These are phyloP conservation scores for Conus ventricosus DNA, from an alignment of 1,140 invertebrate species.

Conservation along the genomic window DNA sequence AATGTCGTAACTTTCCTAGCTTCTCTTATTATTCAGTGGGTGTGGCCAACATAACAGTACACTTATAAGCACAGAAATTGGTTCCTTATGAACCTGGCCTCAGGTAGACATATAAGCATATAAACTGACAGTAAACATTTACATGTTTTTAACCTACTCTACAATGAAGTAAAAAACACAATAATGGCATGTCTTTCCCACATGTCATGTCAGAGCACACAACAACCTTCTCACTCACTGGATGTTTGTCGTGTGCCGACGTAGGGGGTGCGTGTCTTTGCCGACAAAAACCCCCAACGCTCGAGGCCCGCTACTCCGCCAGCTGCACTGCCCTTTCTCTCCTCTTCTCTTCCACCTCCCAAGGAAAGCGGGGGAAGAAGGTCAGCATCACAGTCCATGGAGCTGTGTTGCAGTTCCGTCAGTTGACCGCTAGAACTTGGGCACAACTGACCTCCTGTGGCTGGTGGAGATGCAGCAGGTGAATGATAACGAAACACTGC, in stretches of 20 bases:
- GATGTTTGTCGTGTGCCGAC: not conserved
- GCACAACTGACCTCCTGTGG: not conserved
- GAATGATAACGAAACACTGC: not conserved
- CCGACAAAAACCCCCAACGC: not conserved
- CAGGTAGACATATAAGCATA: not conserved
- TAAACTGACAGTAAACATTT: not conserved
- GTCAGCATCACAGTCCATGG: not conserved
- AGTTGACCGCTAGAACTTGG: not conserved
- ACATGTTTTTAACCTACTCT: not conserved
- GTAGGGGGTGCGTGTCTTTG: not conserved
- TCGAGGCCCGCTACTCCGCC: not conserved
- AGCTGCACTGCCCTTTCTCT: not conserved
- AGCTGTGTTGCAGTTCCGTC: not conserved
- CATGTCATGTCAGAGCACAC: not conserved
- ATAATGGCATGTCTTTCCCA: not conserved
- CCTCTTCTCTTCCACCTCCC: not conserved
- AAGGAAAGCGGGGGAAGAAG: not conserved
- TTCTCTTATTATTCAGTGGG: too few relatives aligned
- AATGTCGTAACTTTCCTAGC: too few relatives aligned
- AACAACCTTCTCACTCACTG: too few relatives aligned
- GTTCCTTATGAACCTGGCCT: too few relatives aligned
- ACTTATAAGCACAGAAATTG: too few relatives aligned
- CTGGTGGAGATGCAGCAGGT: not conserved
- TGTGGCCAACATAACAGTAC: too few relatives aligned
- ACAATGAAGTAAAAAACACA: not conserved